Percentiles rank a stretch among this genome's conserved stretches.
Conservation (phyloP, 2,113 vertebrate genomes). For the Passer montanus region DNA sequence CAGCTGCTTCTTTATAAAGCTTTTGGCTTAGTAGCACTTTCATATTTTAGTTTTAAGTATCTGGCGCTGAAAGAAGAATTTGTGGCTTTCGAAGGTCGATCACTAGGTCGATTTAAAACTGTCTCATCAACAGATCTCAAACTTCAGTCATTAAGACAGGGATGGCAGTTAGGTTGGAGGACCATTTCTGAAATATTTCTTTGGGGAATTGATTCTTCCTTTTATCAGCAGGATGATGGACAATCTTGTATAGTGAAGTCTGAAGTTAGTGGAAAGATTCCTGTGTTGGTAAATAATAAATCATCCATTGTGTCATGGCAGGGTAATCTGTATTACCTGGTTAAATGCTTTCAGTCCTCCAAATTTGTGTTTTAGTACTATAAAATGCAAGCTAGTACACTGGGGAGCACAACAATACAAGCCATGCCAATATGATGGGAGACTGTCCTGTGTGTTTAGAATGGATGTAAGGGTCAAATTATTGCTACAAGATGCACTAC, state of each 20-base stretch:
- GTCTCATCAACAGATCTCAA: neutral
- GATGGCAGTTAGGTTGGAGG: neutral
- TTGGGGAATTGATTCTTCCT: neutral
- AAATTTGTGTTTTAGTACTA: neutral
- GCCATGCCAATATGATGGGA: neutral
- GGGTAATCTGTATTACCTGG: neutral
- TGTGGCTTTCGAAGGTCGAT: neutral
- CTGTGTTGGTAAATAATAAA: neutral
- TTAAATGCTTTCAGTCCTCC: neutral
- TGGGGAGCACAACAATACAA: neutral
- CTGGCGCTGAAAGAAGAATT: neutral
- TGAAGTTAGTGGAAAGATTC: neutral
- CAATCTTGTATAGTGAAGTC: neutral
- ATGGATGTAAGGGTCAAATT: neutral
- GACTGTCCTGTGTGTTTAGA: neutral
- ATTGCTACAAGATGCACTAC: neutral
- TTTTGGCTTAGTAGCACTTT: neutral
- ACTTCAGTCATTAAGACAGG: neutral
- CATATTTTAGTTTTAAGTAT: neutral
- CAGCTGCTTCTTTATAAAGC: neutral
- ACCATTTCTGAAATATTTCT: neutral
- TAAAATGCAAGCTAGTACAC: neutral
- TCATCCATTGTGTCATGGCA: neutral
- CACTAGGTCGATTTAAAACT: neutral
- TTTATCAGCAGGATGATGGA: neutral